phyloP scores from a whole-genome alignment of 2,797 vertebrate genomes.

The Mormyrops boulengeri region DNA sequence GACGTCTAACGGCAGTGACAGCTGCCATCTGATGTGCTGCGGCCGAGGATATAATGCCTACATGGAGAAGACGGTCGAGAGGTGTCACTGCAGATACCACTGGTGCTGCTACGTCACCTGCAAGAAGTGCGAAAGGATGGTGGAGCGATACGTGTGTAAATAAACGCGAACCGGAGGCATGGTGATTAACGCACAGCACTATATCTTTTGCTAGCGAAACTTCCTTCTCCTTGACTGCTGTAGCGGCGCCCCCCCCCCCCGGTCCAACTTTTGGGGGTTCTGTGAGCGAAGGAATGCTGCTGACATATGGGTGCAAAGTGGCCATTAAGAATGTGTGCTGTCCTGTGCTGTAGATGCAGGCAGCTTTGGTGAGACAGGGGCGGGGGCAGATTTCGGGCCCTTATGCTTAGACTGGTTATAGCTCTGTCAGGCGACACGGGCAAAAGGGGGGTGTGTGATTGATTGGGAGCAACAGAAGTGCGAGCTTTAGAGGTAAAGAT shows the following conservation, averaged over 20 bases:
- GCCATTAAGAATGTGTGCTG: neutral
- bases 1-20: slow-evolving; percentile 52
- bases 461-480: slow-evolving; percentile 30
- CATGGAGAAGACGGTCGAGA: slow-evolving; percentile 58
- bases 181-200: slow-evolving; percentile 24
- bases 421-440: slow-evolving; percentile 24
- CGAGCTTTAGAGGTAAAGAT: slow-evolving; percentile 19
- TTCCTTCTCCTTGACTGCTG: neutral
- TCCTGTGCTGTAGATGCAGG: neutral
- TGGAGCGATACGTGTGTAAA: slow-evolving; percentile 63
- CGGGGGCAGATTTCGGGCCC: neutral
- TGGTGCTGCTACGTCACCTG: slow-evolving; percentile 72
- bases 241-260: neutral
- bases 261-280: slow-evolving; percentile 17
- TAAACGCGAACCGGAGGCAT: slow-evolving; percentile 22
- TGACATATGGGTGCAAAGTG: neutral
- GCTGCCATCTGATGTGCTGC: slow-evolving; percentile 65
- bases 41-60: slow-evolving; percentile 67
- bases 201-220: neutral
- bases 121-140: slow-evolving; percentile 54
- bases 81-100: slow-evolving; percentile 65
- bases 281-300: slow-evolving; percentile 17
- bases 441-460: slow-evolving; percentile 18
- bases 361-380: neutral
- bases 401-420: neutral